Percentiles rank a stretch among this genome's conserved stretches.
These are phyloP conservation scores for Diglossa brunneiventris DNA, from an alignment of 2,113 vertebrate species.

Conservation along the genomic window DNA sequence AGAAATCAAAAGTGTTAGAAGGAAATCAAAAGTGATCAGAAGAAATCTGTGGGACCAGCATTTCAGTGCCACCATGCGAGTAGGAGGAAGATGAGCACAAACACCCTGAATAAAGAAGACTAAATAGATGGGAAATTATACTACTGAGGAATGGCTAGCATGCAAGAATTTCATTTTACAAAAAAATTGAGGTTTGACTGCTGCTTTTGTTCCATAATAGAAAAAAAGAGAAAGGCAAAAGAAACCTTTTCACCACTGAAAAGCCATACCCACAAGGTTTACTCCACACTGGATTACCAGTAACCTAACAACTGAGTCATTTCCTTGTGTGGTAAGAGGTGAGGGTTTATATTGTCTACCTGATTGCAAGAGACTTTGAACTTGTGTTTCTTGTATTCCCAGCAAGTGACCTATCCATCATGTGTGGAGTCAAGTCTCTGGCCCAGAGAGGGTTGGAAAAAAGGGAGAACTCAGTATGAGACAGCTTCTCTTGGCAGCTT, in stretches of 20 bases:
- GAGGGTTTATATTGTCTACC: background rate
- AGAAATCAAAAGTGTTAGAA: background rate
- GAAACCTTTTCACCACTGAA: background rate
- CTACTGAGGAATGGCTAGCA: background rate
- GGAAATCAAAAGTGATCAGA: background rate
- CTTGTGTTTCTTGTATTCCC: background rate
- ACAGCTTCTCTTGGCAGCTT: background rate
- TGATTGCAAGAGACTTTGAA: background rate
- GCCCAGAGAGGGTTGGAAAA: background rate
- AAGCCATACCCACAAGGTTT: background rate
- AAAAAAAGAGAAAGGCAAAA: background rate
- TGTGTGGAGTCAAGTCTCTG: background rate
- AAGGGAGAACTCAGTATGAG: background rate
- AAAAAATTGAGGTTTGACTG: constrained; percentile 8
- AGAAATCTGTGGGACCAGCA: background rate
- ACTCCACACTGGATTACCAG: background rate
- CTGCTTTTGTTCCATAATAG: background rate
- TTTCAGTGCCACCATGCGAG: background rate
- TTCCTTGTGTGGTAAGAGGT: background rate
- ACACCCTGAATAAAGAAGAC: background rate
- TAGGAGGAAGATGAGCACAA: background rate
- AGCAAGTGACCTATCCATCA: background rate
- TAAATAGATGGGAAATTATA: background rate
- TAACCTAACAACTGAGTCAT: background rate
- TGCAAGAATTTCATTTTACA: background rate